Evolutionary conservation across 2,113 vertebrate species (phyloP).

Genomic region (Oncorhynchus mykiss): DNA sequence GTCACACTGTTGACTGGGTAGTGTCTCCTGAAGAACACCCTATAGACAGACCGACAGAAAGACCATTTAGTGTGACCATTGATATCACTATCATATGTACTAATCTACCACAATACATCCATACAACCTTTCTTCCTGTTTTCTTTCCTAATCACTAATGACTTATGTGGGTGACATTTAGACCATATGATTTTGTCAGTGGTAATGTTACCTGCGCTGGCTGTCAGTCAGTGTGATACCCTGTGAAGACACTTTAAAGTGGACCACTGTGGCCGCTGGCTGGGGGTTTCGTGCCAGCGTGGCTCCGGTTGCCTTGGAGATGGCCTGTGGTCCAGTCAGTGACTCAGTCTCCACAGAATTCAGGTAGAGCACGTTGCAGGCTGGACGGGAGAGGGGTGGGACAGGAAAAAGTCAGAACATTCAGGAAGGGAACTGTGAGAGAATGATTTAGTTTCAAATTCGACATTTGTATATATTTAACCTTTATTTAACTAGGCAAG

Average conservation of each 20-base stretch:
- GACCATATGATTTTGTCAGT: too few species aligned
- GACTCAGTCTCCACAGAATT: conserved; percentile 91
- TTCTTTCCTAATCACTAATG: too few species aligned
- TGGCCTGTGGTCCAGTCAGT: conserved; percentile 88
- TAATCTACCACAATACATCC: neutral
- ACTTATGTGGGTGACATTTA: too few species aligned
- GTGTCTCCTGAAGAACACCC: conserved; percentile 90
- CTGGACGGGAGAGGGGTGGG: conserved; percentile 45
- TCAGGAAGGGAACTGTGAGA: neutral
- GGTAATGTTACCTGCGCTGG: conserved; percentile 79
- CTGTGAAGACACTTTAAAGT: conserved; percentile 91
- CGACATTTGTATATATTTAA: too few species aligned
- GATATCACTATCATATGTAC: neutral
- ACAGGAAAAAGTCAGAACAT: neutral
- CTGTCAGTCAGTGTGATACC: conserved; percentile 91
- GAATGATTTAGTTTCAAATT: neutral
- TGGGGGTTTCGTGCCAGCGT: conserved; percentile 73
- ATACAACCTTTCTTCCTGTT: neutral
- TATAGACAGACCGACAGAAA: conserved; percentile 43
- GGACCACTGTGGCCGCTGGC: conserved; percentile 77
- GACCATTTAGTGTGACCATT: neutral
- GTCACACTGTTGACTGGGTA: conserved; percentile 88
- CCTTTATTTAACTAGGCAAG: too few species aligned
- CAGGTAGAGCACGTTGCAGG: conserved; percentile 89
- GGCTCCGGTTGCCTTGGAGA: conserved; percentile 82